phyloP scores from a whole-genome alignment of 2,797 vertebrate species.

The Triplophysa yarkandensis region DNA sequence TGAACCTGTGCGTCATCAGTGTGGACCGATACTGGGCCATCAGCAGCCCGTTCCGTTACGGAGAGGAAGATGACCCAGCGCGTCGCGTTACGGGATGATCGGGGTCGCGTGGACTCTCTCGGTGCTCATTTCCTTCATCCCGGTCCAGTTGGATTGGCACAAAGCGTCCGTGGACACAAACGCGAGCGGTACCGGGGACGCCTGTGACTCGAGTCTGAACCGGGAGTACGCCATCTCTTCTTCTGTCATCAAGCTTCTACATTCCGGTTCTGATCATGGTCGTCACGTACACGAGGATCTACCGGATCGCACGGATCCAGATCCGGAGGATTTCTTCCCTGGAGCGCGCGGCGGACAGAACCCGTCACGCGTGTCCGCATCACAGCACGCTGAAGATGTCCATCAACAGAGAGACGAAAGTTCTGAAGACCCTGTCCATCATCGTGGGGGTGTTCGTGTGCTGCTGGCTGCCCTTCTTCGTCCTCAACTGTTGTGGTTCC shows the following conservation, averaged over 20 bases:
- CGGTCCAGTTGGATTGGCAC: conserved; percentile 95
- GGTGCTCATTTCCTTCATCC: conserved; percentile 93
- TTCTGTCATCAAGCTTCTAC: conserved; percentile 94
- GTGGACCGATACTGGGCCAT: conserved; percentile 97
- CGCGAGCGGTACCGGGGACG: conserved; percentile 49
- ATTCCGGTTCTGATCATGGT: conserved; percentile 95
- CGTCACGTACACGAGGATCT: conserved; percentile 93
- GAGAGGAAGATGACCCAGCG: conserved; percentile 92
- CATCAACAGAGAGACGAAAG: conserved; percentile 90
- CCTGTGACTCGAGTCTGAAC: conserved; percentile 93
- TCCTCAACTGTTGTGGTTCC: conserved; percentile 94
- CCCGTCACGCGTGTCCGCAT: conserved; percentile 75
- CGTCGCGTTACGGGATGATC: conserved; percentile 89
- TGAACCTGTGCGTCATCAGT: conserved; percentile 93
- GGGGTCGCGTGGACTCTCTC: conserved; percentile 88
- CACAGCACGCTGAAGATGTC: conserved; percentile 82
- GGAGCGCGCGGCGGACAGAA: conserved; percentile 87
- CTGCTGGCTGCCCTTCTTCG: conserved; percentile 95
- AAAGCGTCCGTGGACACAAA: conserved; percentile 64
- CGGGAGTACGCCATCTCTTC: conserved; percentile 93
- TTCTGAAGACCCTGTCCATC: conserved; percentile 91
- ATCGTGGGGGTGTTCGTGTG: conserved; percentile 97
- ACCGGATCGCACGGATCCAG: conserved; percentile 91
- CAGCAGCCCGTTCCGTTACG: conserved; percentile 91
- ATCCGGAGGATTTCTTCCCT: conserved; percentile 87